These are phyloP conservation scores for Strix uralensis DNA, from an alignment of 2,113 vertebrate genomes.

Conservation along the genomic window DNA sequence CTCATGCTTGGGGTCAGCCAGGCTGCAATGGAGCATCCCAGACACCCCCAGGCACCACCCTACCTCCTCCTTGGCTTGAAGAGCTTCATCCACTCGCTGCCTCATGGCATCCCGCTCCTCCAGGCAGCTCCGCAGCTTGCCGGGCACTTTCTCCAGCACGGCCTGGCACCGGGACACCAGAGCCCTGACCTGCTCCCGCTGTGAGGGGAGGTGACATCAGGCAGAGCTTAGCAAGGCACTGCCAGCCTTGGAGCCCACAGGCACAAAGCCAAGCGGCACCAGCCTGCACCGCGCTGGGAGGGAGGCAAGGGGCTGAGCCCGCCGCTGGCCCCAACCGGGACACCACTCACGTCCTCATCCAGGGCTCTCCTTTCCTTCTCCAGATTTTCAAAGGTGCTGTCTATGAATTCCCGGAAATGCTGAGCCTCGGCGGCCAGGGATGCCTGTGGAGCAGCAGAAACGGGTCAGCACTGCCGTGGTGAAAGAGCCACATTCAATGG, in stretches of 20 bases:
- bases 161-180: conserved; percentile 69
- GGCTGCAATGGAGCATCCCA: background rate
- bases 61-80: conserved; percentile 54
- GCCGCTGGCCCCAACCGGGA: fast-evolving
- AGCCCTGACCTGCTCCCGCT: conserved; percentile 59
- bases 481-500: background rate
- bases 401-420: conserved; percentile 34
- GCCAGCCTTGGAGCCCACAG: fast-evolving
- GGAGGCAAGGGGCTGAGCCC: background rate
- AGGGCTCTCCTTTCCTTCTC: conserved; percentile 53
- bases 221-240: background rate
- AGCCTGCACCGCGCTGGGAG: fast-evolving
- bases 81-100: conserved; percentile 69
- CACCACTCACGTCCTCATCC: conserved; percentile 58
- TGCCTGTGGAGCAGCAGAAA: conserved; percentile 18
- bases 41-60: background rate
- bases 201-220: background rate
- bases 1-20: fast-evolving
- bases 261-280: background rate
- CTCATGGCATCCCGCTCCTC: conserved; percentile 73
- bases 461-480: background rate
- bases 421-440: conserved; percentile 16
- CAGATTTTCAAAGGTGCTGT: conserved; percentile 33
- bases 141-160: conserved; percentile 61
- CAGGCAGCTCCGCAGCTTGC: conserved; percentile 71